Base-by-base conservation (phyloP, 2,888 invertebrate species). In the Tachina grossa region DNA sequence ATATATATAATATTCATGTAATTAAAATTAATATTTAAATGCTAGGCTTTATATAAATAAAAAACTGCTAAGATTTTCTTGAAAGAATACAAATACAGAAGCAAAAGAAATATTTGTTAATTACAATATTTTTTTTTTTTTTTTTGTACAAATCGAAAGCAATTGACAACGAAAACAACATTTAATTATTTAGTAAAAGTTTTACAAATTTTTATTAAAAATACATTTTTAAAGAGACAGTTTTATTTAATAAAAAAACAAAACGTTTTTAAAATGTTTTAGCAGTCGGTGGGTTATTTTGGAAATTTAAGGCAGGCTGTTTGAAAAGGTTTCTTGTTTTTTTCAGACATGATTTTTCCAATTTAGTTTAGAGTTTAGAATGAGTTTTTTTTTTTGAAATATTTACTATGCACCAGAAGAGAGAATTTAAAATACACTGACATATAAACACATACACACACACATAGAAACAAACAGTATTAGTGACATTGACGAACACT, bases 91-190 rank as follows among this genome's bases (percentile, higher is more conserved):
- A 84, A 84, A 79, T 71, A 79, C 80, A 69, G 80, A 79, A 84
- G 83, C 83, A 84, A 80, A 79, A 68, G 19, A 61, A 11, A 19
- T 31, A 13, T 66, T 72, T 19, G 45, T 68, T 51, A 51, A 51
- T 74, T 74, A 51, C 14, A 49, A 4, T 31, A 31, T 31, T 31
- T 31, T 4, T 45, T 57, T 14, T 83, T 76, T 72, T 19, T 45
- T 57, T 14, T 83, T 77, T 72, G 19, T 78, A 78, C 83, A 84
- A 74, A 69, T 79, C n/a, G 49, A 61, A 85, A 82, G 85, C 85
- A 82, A 85, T 85, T 69, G 85, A 85, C 82, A 85, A 85, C 85
- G 41, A 68, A 69, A 82, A 85, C 75, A 85, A 85, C 82, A 85
- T 80, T 76, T 53, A 84, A 76, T 59, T 51, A 69, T 65, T 71